A percentile compares a stretch with the other conserved stretches of the same genome.
Evolutionary conservation across 2,797 vertebrate species (phyloP).

Genomic region (Loriculus beryllinus): DNA sequence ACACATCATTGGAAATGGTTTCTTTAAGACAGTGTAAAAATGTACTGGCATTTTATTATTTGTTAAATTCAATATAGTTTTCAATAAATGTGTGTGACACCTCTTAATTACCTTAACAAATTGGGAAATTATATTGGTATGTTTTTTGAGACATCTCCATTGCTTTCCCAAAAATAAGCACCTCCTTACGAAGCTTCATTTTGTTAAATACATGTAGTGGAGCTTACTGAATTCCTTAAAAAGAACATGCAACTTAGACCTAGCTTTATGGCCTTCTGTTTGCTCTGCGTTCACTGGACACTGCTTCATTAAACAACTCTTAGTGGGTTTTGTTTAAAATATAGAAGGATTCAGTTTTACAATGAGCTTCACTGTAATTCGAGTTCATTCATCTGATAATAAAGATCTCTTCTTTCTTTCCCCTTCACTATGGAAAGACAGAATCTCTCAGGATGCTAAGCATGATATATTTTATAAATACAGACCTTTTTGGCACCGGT

Average conservation of each 20-base stretch:
- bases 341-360: neutral
- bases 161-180: neutral
- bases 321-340: neutral
- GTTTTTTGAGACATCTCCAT: neutral
- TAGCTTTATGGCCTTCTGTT: neutral
- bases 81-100: neutral
- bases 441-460: neutral
- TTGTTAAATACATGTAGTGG: neutral
- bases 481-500: neutral
- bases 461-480: neutral
- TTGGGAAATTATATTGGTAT: neutral
- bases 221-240: neutral
- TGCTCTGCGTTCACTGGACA: neutral
- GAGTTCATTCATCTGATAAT: neutral
- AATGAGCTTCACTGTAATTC: neutral
- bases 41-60: neutral
- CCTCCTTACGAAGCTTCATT: fast-evolving
- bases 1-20: neutral
- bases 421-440: neutral
- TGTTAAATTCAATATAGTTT: neutral
- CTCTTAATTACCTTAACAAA: neutral
- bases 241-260: neutral
- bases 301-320: neutral
- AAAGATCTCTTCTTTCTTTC: neutral
- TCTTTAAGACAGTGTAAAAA: neutral